Evolutionary conservation across 2,888 invertebrate genomes (phyloP).

Genomic region (Elgonia sp.): DNA sequence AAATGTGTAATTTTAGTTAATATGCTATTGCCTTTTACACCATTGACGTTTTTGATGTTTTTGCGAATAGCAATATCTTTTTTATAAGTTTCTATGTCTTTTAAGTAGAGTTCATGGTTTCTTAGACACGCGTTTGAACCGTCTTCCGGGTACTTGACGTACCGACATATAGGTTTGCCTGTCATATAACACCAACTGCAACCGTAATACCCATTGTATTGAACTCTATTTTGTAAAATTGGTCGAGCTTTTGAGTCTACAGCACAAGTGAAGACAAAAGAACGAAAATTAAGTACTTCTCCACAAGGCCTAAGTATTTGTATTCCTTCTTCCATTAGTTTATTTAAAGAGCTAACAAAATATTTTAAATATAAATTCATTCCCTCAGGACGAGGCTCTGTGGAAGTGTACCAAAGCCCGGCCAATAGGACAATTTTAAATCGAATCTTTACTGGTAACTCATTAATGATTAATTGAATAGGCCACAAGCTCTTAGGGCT

Average conservation of each 20-base stretch:
- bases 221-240: background rate
- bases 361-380: conserved; percentile 51
- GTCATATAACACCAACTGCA: background rate
- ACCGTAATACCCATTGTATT: too few relatives aligned
- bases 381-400: conserved; percentile 8
- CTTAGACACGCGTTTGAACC: too few relatives aligned
- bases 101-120: background rate
- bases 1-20: too few relatives aligned
- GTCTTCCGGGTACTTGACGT: background rate
- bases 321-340: conserved; percentile 16
- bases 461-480: conserved; percentile 32
- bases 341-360: conserved; percentile 12
- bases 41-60: too few relatives aligned
- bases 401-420: conserved; percentile 23
- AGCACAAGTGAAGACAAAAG: conserved; percentile 28
- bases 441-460: conserved; percentile 32
- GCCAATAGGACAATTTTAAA: conserved; percentile 34
- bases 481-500: conserved; percentile 50
- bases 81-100: background rate
- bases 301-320: conserved; percentile 3
- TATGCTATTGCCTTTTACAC: too few relatives aligned
- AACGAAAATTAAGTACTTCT: conserved; percentile 32
- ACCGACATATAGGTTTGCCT: background rate
- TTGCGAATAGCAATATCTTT: too few relatives aligned
- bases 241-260: conserved; percentile 52